A percentile compares a stretch with the other conserved stretches of the same genome.
These are phyloP conservation scores for Actenoides hombroni DNA, from an alignment of 2,113 vertebrate genomes.

Conservation along the genomic window DNA sequence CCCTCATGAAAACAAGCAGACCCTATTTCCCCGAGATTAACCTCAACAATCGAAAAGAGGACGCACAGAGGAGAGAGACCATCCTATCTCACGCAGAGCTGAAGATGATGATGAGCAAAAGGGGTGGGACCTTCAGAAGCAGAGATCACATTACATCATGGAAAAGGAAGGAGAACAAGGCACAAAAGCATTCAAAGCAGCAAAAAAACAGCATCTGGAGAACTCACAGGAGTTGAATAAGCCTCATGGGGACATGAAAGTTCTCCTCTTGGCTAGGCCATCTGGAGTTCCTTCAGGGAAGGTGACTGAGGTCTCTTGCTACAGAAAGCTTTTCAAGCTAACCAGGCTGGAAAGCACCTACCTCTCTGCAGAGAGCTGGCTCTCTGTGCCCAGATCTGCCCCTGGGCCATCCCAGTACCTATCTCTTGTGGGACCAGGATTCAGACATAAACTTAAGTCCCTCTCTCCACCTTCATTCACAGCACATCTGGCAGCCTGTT, in stretches of 20 bases:
- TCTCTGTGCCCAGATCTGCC: accelerated
- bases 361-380: neutral
- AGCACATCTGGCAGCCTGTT: neutral
- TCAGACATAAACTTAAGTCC: neutral
- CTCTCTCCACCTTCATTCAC: neutral
- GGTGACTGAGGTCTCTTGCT: neutral
- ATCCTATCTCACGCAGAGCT: neutral
- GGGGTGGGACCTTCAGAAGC: neutral
- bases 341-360: neutral
- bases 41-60: neutral
- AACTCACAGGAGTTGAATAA: neutral
- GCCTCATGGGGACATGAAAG: neutral
- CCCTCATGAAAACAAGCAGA: neutral
- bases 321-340: neutral
- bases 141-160: accelerated
- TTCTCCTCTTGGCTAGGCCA: neutral
- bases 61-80: accelerated
- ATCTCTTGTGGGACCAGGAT: neutral
- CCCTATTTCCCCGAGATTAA: neutral
- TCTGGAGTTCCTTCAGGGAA: neutral
- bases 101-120: neutral
- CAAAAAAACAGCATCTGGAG: neutral
- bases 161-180: neutral
- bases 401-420: neutral
- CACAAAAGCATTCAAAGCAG: neutral